Evolutionary conservation across 2,888 invertebrate species (phyloP).

Genomic region (Pedicia rivosa): DNA sequence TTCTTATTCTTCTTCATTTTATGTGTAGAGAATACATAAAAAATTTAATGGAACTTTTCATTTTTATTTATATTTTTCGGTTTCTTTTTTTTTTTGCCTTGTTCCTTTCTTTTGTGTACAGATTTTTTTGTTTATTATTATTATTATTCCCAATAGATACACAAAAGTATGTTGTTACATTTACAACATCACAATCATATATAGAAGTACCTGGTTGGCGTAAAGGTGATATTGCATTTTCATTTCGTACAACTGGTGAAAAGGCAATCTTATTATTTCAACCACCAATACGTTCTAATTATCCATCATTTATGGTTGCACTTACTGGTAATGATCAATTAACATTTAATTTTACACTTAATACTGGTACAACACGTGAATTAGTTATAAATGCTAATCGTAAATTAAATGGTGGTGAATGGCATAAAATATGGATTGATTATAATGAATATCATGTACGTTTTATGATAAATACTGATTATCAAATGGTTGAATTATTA

Average conservation of each 20-base stretch:
- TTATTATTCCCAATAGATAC: too few relatives aligned
- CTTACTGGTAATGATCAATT: conserved; percentile 74
- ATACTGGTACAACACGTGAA: conserved; percentile 66
- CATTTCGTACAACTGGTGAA: conserved; percentile 81
- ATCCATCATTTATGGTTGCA: conserved; percentile 85
- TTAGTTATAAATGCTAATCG: conserved; percentile 67
- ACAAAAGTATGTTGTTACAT: conserved; percentile 83
- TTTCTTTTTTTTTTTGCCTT: conserved; percentile 4
- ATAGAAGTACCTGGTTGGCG: conserved; percentile 89
- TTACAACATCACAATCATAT: conserved; percentile 82
- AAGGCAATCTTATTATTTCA: conserved; percentile 82
- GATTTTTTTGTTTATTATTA: too few relatives aligned
- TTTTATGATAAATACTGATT: conserved; percentile 83
- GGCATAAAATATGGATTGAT: conserved; percentile 94
- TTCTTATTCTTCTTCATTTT: too few relatives aligned
- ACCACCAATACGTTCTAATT: conserved; percentile 73
- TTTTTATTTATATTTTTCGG: background rate
- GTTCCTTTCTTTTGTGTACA: too few relatives aligned
- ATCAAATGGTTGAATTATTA: conserved; percentile 70
- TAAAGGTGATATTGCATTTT: conserved; percentile 82
- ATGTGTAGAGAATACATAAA: too few relatives aligned
- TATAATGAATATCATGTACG: conserved; percentile 86
- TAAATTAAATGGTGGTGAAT: conserved; percentile 79
- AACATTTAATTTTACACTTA: conserved; percentile 78
- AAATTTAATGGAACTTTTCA: background rate